phyloP scores from a whole-genome alignment of 2,888 invertebrate genomes.

The Euzophera pinguis region DNA sequence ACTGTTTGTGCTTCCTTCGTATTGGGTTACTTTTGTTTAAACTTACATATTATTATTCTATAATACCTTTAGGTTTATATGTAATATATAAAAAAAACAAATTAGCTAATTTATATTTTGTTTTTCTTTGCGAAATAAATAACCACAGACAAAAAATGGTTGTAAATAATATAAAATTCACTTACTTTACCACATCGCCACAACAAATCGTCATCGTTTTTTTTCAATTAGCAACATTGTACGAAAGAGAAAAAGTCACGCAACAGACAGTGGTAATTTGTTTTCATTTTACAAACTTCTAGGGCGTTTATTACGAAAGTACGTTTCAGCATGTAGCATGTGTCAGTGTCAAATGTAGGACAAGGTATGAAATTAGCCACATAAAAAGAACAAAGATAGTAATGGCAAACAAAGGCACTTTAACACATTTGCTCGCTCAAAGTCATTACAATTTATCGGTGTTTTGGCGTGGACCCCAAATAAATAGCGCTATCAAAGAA shows the following conservation, averaged over 20 bases:
- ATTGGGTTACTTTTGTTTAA: slow-evolving; percentile 3
- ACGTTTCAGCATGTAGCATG: neutral
- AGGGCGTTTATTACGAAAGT: slow-evolving; percentile 4
- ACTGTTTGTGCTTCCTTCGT: slow-evolving; percentile 22
- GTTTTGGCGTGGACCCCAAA: slow-evolving; percentile 52
- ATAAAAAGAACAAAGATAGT: slow-evolving; percentile 14
- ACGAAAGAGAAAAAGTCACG: slow-evolving; percentile 13
- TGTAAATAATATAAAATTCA: slow-evolving; percentile 9
- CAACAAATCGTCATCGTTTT: slow-evolving; percentile 26
- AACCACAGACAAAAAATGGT: too few relatives aligned
- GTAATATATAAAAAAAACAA: too few relatives aligned
- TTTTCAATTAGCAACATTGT: slow-evolving; percentile 31
- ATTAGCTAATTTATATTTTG: too few relatives aligned
- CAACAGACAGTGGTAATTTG: slow-evolving; percentile 27
- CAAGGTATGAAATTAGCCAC: slow-evolving; percentile 2
- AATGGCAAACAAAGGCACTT: slow-evolving; percentile 40
- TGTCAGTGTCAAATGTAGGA: neutral
- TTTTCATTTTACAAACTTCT: slow-evolving; percentile 25
- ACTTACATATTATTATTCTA: neutral
- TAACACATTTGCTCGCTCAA: slow-evolving; percentile 46
- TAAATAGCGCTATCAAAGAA: slow-evolving; percentile 67
- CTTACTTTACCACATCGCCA: slow-evolving; percentile 15
- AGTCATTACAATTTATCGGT: slow-evolving; percentile 62
- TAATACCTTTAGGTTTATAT: neutral
- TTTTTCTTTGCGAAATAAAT: too few relatives aligned